Conservation (phyloP, 2,797 vertebrate genomes). For the Cuniculus paca region DNA sequence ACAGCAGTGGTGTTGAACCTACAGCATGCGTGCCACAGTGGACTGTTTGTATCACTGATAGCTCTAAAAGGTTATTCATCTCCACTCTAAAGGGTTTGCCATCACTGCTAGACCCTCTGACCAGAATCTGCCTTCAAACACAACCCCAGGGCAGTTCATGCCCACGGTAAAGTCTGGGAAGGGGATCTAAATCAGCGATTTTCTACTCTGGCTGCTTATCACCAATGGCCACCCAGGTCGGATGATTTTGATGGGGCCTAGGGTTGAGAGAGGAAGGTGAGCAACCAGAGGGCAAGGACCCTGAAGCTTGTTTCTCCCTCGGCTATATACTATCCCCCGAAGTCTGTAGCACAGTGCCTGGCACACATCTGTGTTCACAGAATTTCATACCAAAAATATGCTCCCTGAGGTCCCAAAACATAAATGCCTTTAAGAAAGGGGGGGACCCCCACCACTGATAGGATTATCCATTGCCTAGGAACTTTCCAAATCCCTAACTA, state of each 20-base stretch:
- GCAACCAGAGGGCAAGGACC: background rate
- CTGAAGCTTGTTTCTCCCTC: background rate
- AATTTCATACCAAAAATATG: slow-evolving; percentile 36
- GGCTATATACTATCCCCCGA: rapidly evolving
- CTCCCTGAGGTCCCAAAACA: background rate
- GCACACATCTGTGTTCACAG: background rate
- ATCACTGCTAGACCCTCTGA: background rate
- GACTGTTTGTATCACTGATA: background rate
- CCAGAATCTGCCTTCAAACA: background rate
- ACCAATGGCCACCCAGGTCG: background rate
- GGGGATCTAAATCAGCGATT: background rate
- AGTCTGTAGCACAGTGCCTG: background rate
- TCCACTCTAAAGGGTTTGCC: background rate
- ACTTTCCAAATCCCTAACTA: background rate
- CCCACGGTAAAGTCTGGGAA: background rate
- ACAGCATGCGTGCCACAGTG: background rate
- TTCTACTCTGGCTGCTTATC: background rate
- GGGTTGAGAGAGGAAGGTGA: background rate
- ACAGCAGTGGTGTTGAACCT: background rate
- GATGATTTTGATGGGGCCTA: background rate
- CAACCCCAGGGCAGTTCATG: background rate
- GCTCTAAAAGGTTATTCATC: background rate
- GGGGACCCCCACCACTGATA: background rate
- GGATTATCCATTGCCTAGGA: background rate
- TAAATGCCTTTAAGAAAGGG: background rate